phyloP scores from a whole-genome alignment of 2,888 invertebrate genomes.

The Protodeltote pygarga region DNA sequence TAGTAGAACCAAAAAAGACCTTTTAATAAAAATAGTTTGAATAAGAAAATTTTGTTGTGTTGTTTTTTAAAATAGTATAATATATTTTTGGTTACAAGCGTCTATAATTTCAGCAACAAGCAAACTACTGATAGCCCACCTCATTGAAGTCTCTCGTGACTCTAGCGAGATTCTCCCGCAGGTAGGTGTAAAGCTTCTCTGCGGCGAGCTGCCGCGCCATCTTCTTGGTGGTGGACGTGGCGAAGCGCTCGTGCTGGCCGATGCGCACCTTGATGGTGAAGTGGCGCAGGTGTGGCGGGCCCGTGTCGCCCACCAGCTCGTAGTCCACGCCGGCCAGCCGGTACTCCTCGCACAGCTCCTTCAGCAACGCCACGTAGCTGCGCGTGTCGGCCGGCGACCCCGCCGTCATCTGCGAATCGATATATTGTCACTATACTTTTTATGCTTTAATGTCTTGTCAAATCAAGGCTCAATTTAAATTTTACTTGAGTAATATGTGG shows the following conservation, averaged over 20 bases:
- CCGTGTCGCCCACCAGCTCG: constrained; percentile 87
- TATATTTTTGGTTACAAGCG: no score
- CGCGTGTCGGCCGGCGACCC: constrained; percentile 43
- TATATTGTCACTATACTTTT: background rate
- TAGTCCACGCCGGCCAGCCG: constrained; percentile 84
- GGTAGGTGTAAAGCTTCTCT: constrained; percentile 70
- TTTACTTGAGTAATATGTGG: no score
- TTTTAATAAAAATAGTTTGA: no score
- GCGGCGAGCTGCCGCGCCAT: constrained; percentile 89
- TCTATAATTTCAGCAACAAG: background rate
- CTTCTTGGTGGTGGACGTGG: constrained; percentile 88
- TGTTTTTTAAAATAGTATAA: no score
- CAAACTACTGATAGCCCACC: constrained; percentile 47
- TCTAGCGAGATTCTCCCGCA: constrained; percentile 68
- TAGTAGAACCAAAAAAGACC: no score
- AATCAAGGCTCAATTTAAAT: background rate
- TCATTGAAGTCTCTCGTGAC: constrained; percentile 73
- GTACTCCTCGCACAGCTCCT: constrained; percentile 81
- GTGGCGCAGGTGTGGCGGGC: constrained; percentile 89
- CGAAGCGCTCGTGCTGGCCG: constrained; percentile 83
- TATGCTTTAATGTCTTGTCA: background rate
- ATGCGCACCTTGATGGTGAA: constrained; percentile 88
- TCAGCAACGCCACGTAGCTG: constrained; percentile 73
- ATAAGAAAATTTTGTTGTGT: no score
- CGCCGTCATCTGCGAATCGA: background rate